Evolutionary conservation across 2,113 vertebrate species (phyloP).

Genomic region (Hassar affinis): DNA sequence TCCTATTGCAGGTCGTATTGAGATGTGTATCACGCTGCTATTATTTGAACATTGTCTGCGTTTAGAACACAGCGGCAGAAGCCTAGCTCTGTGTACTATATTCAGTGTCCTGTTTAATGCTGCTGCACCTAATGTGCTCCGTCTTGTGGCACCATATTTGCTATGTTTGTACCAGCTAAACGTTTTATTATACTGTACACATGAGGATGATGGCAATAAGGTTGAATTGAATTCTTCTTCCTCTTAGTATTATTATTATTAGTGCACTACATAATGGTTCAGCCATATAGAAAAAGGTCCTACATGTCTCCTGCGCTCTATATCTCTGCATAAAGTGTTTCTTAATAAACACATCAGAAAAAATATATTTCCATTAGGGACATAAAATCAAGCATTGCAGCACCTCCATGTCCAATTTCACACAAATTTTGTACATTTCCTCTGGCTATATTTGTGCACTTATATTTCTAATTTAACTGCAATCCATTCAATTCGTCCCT

Average conservation of each 20-base stretch:
- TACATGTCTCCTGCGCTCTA: neutral
- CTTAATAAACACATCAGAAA: neutral
- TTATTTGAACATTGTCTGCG: neutral
- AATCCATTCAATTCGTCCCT: neutral
- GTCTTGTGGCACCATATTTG: neutral
- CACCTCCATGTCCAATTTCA: neutral
- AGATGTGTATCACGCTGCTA: neutral
- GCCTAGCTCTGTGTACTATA: neutral
- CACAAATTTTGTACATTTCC: neutral
- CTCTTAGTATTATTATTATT: no score
- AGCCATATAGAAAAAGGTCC: neutral
- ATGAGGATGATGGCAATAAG: neutral
- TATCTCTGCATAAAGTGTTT: neutral
- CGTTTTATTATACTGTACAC: neutral
- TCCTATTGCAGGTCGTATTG: neutral
- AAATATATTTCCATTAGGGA: neutral
- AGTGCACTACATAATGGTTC: neutral
- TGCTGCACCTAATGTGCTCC: neutral
- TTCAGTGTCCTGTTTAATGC: neutral
- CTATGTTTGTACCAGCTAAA: neutral
- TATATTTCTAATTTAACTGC: neutral
- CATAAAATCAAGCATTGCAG: neutral
- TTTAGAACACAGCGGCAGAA: neutral
- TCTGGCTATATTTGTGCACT: conserved; percentile 2
- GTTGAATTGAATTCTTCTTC: neutral